phyloP scores from a whole-genome alignment of 2,888 invertebrate species.

The Pyrocoelia pectoralis region DNA sequence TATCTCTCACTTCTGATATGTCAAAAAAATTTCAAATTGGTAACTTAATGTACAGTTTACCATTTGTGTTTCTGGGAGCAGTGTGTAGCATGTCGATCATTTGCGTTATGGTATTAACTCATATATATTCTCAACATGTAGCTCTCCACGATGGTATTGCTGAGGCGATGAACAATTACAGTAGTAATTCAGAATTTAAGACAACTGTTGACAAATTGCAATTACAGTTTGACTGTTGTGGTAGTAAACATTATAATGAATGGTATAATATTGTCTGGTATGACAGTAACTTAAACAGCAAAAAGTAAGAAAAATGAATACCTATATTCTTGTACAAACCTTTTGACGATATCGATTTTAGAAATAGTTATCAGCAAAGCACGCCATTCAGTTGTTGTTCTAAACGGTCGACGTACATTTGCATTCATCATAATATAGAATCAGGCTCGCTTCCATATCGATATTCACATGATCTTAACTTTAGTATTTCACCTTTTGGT shows the following conservation, averaged over 20 bases:
- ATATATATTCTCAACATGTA: slow-evolving; percentile 48
- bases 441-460: slow-evolving; percentile 64
- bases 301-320: slow-evolving; percentile 23
- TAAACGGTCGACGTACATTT: slow-evolving; percentile 63
- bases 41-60: slow-evolving; percentile 43
- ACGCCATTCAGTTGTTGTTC: slow-evolving; percentile 72
- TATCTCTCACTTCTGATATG: slow-evolving; percentile 39
- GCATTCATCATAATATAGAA: slow-evolving; percentile 67
- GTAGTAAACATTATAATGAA: slow-evolving; percentile 66
- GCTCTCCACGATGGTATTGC: slow-evolving; percentile 62
- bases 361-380: slow-evolving; percentile 52
- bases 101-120: slow-evolving; percentile 46
- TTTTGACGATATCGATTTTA: too few species aligned
- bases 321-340: too few species aligned
- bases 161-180: slow-evolving; percentile 67
- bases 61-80: slow-evolving; percentile 35
- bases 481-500: slow-evolving; percentile 55
- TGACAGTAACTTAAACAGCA: slow-evolving; percentile 58
- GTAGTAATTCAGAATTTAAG: slow-evolving; percentile 64
- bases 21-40: slow-evolving; percentile 43
- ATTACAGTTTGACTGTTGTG: slow-evolving; percentile 70
- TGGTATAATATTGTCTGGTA: slow-evolving; percentile 71
- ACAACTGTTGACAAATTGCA: slow-evolving; percentile 67
- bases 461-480: slow-evolving; percentile 61
- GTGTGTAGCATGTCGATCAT: slow-evolving; percentile 28